These are phyloP conservation scores for Sericinus montela DNA, from an alignment of 2,888 invertebrate genomes.

Conservation along the genomic window DNA sequence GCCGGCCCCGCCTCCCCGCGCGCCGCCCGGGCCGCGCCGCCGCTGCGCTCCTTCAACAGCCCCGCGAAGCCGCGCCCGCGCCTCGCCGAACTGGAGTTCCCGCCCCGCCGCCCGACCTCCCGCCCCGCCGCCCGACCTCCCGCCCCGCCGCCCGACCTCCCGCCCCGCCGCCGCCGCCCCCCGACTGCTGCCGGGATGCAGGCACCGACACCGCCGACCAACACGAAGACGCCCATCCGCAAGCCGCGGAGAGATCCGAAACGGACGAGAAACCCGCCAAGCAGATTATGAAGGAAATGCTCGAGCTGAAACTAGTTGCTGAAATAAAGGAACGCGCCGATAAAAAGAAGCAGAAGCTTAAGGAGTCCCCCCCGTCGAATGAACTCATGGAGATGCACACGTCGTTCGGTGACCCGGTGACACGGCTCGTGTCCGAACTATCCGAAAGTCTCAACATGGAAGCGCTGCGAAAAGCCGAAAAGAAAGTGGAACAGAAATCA, in stretches of 20 bases:
- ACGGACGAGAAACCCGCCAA: conserved; percentile 46
- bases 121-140: conserved; percentile 78
- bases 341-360: conserved; percentile 78
- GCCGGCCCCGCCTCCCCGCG: conserved; percentile 63
- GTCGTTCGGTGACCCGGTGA: conserved; percentile 84
- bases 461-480: conserved; percentile 54
- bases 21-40: conserved; percentile 53
- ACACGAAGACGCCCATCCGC: conserved; percentile 62
- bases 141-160: conserved; percentile 62
- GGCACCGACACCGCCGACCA: conserved; percentile 84
- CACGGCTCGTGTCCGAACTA: conserved; percentile 89
- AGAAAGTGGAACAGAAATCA: conserved; percentile 29
- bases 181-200: conserved; percentile 79
- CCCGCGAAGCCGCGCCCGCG: conserved; percentile 87
- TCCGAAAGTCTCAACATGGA: conserved; percentile 90
- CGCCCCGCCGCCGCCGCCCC: conserved; percentile 72
- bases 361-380: conserved; percentile 69
- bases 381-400: conserved; percentile 37
- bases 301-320: conserved; percentile 88
- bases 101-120: conserved; percentile 90
- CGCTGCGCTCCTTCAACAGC: conserved; percentile 82
- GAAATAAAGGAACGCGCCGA: conserved; percentile 90
- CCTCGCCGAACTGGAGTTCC: conserved; percentile 91
- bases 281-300: conserved; percentile 88
- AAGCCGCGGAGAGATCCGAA: conserved; percentile 71